Base-by-base conservation (phyloP, 2,113 vertebrate genomes). In the Mellivora capensis region DNA sequence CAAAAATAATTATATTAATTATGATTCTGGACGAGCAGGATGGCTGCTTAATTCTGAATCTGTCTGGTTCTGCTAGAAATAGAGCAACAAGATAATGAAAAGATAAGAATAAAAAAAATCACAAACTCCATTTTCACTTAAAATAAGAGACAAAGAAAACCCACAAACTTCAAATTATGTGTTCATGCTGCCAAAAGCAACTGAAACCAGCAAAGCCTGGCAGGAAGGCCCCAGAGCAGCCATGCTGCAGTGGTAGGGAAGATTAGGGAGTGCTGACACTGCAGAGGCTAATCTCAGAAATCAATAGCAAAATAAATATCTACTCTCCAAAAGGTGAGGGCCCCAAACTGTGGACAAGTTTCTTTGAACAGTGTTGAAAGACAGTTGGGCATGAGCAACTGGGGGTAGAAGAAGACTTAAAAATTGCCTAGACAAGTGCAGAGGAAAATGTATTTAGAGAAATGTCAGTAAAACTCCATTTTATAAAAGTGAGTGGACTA, bases 1-100 rank as follows among this genome's bases (percentile, higher is more conserved):
- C 37, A 90, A 87, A 94, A 94, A 74, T 29, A 82, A 97, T 93
- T 54, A 69, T 29, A 87, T 81, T 90, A 95, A 93, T 94, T 71
- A 57, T 57, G 31, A 79, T 95, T 94, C 34, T 61, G 12, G 4
- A 76, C 96, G 84, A 92, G 64, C 37, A 39, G 11, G 59, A 21
- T n/a, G 4, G 69, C 34, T 64, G 72, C 42, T 87, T 69, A 69
- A 93, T 95, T 89, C 59, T 72, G 85, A 87, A 59, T 94, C 20
- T 90, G 93, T 74, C 67, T 91, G 21, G 8, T 71, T 95, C 37
- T 74, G 14, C 39, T 92, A 67, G 71, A 95, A 95, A 92, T 54
- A 95, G n/a, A 96, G n/a, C n/a, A 92, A 64, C 37, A 76, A 67
- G 18, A 96, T 67, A 91, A 86, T 42, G 42, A 96, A 93, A 92